These are phyloP conservation scores for Carposina sasakii DNA, from an alignment of 1,140 invertebrate species.

Conservation along the genomic window DNA sequence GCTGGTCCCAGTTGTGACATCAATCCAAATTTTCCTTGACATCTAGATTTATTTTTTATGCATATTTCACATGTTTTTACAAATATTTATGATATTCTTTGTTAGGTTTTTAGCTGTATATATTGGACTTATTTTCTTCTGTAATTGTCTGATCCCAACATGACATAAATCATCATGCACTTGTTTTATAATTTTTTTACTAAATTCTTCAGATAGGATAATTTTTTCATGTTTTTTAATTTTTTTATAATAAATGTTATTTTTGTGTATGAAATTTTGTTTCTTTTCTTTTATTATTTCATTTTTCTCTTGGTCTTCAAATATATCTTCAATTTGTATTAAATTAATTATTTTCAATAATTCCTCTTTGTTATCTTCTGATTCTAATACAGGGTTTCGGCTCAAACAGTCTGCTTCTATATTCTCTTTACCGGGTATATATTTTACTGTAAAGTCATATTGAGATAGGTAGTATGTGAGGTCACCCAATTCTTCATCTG, in stretches of 20 bases:
- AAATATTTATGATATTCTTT: neutral
- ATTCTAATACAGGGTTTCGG: constrained; percentile 47
- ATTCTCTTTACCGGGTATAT: constrained; percentile 43
- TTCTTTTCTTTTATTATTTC: constrained; percentile 22
- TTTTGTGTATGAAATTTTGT: constrained; percentile 3
- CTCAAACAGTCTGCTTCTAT: constrained; percentile 46
- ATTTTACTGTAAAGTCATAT: constrained; percentile 48
- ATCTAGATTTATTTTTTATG: constrained; percentile 22
- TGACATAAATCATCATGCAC: constrained; percentile 6
- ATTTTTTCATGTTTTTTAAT: constrained; percentile 3
- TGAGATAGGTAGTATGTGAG: constrained; percentile 38
- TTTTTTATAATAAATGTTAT: constrained; percentile 4
- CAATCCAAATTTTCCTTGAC: constrained; percentile 25
- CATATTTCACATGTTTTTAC: neutral
- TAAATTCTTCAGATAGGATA: constrained; percentile 5
- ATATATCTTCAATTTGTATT: constrained; percentile 28
- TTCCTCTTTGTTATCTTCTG: constrained; percentile 27
- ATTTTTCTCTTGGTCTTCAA: constrained; percentile 1
- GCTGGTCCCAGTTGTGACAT: constrained; percentile 40
- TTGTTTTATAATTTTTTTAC: constrained; percentile 3
- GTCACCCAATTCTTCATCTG: constrained; percentile 39
- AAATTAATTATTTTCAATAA: constrained; percentile 15
- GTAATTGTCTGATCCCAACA: constrained; percentile 5
- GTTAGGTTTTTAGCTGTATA: constrained; percentile 10
- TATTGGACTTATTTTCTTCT: constrained; percentile 6